These are phyloP conservation scores for Rhogogaster chlorosoma DNA, from an alignment of 2,888 invertebrate genomes.

Conservation along the genomic window DNA sequence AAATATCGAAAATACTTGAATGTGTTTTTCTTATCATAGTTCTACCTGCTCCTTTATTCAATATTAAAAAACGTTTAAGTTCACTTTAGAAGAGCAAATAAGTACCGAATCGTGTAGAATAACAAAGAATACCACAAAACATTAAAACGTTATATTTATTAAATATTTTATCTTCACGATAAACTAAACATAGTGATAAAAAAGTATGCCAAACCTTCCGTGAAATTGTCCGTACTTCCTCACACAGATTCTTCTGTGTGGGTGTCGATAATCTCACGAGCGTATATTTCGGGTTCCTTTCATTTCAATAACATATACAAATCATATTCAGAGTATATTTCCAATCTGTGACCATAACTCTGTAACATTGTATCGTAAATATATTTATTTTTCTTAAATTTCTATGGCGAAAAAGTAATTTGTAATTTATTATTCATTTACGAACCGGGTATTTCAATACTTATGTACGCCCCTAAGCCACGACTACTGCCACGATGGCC, in stretches of 20 bases:
- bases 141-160: neutral
- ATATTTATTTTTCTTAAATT: neutral
- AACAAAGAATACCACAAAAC: neutral
- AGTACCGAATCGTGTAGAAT: neutral
- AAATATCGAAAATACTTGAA: conserved; percentile 16
- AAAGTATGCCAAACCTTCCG: conserved; percentile 23
- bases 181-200: neutral
- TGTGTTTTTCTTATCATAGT: neutral
- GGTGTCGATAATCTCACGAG: conserved; percentile 42
- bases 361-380: neutral
- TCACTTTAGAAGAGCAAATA: neutral
- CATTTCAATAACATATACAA: neutral
- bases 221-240: conserved; percentile 29
- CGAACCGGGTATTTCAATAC: neutral
- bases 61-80: neutral
- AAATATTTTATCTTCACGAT: neutral
- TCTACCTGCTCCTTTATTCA: neutral
- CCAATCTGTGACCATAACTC: neutral
- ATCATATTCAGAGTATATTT: neutral
- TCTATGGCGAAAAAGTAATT: neutral
- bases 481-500: conserved; percentile 77
- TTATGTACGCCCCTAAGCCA: conserved; percentile 65
- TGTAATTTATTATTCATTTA: neutral
- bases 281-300: conserved; percentile 34
- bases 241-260: neutral